These are phyloP conservation scores for Pheosia tremula DNA, from an alignment of 2,888 invertebrate species.

Conservation along the genomic window DNA sequence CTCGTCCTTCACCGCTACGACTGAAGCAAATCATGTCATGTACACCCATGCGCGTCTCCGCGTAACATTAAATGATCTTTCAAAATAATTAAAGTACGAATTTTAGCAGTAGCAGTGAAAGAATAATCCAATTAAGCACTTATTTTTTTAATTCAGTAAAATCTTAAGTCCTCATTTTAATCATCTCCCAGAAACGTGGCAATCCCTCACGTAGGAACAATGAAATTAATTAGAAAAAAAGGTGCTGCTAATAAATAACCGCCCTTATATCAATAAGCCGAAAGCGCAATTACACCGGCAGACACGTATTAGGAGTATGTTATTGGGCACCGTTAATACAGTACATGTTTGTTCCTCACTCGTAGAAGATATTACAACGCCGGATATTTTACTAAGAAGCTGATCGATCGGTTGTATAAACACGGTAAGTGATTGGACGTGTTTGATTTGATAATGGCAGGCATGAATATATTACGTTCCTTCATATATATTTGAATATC, in stretches of 20 bases:
- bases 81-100: too few species aligned
- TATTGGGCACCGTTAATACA: conserved; percentile 8
- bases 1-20: too few species aligned
- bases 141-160: neutral
- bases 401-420: conserved; percentile 20
- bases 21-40: too few species aligned
- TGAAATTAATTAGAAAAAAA: conserved; percentile 8
- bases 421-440: conserved; percentile 1
- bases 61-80: too few species aligned
- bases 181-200: neutral
- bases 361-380: conserved; percentile 11
- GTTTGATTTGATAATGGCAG: neutral
- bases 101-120: too few species aligned
- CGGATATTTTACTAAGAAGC: conserved; percentile 15
- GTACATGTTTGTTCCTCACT: conserved; percentile 10
- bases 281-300: conserved; percentile 11
- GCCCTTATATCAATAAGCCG: conserved; percentile 6
- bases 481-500: too few species aligned
- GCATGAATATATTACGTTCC: too few species aligned
- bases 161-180: neutral
- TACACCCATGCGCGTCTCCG: too few species aligned
- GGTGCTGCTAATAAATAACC: conserved; percentile 4
- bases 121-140: neutral
- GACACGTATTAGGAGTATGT: conserved; percentile 21
- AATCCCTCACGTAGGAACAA: conserved; percentile 6